phyloP scores from a whole-genome alignment of 2,888 invertebrate genomes.

The Adineta ricciae region DNA sequence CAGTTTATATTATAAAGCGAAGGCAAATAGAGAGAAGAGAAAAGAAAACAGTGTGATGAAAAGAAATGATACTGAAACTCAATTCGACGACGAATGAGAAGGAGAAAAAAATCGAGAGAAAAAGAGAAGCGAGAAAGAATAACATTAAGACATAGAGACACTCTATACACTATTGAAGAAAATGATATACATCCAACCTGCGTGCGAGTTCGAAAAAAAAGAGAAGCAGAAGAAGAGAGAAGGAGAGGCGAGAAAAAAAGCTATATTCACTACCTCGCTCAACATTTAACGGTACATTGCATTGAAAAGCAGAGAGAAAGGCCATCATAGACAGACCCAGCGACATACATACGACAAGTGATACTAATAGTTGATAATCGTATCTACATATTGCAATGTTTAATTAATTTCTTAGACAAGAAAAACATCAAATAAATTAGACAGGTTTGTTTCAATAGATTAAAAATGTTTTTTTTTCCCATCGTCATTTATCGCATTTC shows the following conservation, averaged over 20 bases:
- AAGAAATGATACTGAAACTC: slow-evolving; percentile 14
- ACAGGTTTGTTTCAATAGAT: background rate
- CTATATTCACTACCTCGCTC: background rate
- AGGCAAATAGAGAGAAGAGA: background rate
- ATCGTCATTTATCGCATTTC: background rate
- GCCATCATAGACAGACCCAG: background rate
- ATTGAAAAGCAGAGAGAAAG: background rate
- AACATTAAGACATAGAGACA: background rate
- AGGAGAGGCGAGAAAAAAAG: background rate
- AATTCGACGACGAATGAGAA: background rate
- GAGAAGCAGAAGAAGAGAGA: background rate
- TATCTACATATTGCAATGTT: background rate
- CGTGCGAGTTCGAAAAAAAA: background rate
- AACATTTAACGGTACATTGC: background rate
- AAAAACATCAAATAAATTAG: background rate
- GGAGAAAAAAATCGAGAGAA: background rate
- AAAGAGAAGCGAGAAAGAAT: background rate
- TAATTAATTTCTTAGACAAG: background rate
- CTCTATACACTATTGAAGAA: background rate
- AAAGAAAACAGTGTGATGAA: background rate
- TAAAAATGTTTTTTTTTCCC: background rate
- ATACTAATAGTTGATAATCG: background rate
- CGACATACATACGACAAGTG: background rate
- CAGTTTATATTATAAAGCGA: background rate
- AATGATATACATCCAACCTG: background rate